Evolutionary conservation across 1,140 invertebrate species (phyloP), one percentile per base, ranked within the genome.

Genomic region (Samia ricini): DNA sequence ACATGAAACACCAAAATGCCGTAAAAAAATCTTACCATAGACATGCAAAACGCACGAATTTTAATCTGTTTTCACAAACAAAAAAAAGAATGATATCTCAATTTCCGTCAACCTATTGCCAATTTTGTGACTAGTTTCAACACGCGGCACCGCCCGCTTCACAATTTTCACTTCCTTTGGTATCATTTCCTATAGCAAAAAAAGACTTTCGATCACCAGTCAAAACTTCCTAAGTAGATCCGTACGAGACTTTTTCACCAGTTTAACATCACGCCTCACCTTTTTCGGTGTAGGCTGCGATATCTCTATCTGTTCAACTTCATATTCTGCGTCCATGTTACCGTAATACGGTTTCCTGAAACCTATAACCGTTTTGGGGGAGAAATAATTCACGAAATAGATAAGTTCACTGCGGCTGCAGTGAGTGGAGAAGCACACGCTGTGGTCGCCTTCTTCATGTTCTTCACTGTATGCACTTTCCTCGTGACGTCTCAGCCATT

Each of bases 401-500:
- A 76, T 23, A 4, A 86, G 15, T 36, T 86, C 83, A 22, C 50
- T 71, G 52, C 91, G 91, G 42, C 94, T 95, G 21, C 92, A 92
- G 74, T 95, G 94, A 12, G 89, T 93, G 1, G 94, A 91, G 68
- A 93, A 95, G 73, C 94, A 95, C 4, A 94, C 90, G 63, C 91
- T 89, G 33, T 85, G 76, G 4, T 65, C 76, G 29, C 58, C 49
- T 2, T 63, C 18, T 0, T 24, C 24, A 0, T 15, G n/a, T 18
- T 26, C 29, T 19, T 51, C 36, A 5, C 56, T 56, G 4, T 60
- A 36, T 6, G 74, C 36, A 58, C 79, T 29, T 52, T 71, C 4
- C 79, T 66, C 63, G 61, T 83, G 89, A 29, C 83, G 75, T 7
- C 61, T 73, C 12, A 15, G 3, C 93, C 93, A 94, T 62, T 85